Evolutionary conservation across 2,113 vertebrate genomes (phyloP), one percentile per base, ranked within the genome.

Genomic region (Heterotis niloticus): DNA sequence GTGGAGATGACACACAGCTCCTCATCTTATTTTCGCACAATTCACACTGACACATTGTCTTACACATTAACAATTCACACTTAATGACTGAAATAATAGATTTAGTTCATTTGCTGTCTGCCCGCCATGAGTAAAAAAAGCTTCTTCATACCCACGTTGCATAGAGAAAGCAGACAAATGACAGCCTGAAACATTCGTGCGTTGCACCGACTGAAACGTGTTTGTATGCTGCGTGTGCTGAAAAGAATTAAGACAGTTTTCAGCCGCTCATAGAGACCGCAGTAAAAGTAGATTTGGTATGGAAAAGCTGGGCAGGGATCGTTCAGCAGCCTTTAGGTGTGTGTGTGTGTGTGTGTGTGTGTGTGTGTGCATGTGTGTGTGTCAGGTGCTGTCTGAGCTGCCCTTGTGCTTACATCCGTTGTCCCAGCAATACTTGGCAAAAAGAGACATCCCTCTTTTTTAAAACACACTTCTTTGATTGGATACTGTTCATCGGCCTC

Each of bases 391-490:
- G 54, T 23, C 10, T 73, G 18, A n/a, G 23, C 54, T 34, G 64
- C 10, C 14, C 34, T 56, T 81, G 59, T 81, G 77, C 69, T 79
- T 79, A 16, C 76, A 85, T 76, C 78, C 73, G 78, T 56, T 54
- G 64, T 75, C 24, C 1, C 51, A 78, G 81, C 78, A 76, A n/a
- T 69, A 75, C 80, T 10, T 44, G 65, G 70, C 68, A n/a, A 7
- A 20, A 78, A 70, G n/a, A n/a, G 76, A 81, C 72, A 54, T 64
- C 52, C 23, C 11, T 11, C 26, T 34, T 67, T 74, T 56, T 56
- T 66, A 80, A 68, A 73, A 67, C 77, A 60, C 71, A 80, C 81
- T 77, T 82, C 82, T 80, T 73, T 83, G 80, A 78, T 64, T 69
- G 54, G 52, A 82, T 52, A 78, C 2, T 65, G 57, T 78, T 82